Conservation (phyloP, 2,113 vertebrate species). For the Thalassoma bifasciatum region DNA sequence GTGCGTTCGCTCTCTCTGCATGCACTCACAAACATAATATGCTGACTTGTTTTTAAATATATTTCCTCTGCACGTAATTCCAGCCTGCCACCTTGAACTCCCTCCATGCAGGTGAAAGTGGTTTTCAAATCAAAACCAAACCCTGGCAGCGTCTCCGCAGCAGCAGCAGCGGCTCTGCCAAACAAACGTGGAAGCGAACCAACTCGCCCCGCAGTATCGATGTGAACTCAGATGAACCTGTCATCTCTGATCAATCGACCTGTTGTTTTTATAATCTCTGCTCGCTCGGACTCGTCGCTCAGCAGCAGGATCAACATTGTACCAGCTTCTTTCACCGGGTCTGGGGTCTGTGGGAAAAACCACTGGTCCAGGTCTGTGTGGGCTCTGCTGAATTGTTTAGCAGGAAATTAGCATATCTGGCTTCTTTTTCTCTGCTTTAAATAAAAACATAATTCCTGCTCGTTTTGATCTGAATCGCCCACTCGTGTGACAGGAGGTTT, state of each 20-base stretch:
- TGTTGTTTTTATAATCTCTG: not conserved
- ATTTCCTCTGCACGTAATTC: not conserved
- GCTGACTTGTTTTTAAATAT: not conserved
- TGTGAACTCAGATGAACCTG: conserved; percentile 5
- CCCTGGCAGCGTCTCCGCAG: not conserved
- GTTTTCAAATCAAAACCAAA: not conserved
- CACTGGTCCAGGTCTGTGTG: conserved; percentile 2
- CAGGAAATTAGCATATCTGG: conserved; percentile 45
- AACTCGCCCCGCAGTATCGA: conserved; percentile 10
- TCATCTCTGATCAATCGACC: not conserved
- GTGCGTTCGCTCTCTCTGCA: not conserved
- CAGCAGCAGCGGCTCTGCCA: not conserved
- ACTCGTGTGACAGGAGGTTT: conserved; percentile 37
- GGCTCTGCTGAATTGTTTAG: conserved; percentile 23
- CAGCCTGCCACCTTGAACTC: not conserved
- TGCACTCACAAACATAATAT: not conserved
- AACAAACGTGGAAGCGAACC: not conserved
- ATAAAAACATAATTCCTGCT: not conserved
- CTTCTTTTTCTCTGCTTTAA: not conserved
- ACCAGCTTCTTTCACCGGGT: not conserved
- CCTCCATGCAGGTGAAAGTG: not conserved
- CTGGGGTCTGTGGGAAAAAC: not conserved
- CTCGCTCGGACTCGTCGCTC: not conserved
- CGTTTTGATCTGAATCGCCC: conserved; percentile 21
- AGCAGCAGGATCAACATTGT: not conserved